Evolutionary conservation across 2,888 invertebrate genomes (phyloP).

Genomic region (Bugulina stolonifera): DNA sequence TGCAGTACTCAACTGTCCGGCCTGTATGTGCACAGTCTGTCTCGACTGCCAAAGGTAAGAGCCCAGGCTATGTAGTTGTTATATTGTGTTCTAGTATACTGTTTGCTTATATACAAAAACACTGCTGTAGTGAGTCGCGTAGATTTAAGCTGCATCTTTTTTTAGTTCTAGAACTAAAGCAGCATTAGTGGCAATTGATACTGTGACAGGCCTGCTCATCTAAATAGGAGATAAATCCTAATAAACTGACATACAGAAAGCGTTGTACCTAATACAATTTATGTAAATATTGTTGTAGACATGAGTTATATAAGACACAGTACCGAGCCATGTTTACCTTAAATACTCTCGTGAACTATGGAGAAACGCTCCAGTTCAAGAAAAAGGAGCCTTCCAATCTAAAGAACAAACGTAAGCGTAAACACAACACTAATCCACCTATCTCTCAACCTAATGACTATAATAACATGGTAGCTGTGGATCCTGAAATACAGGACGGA

Average conservation of each 20-base stretch:
- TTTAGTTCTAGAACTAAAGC: no score
- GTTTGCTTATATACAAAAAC: no score
- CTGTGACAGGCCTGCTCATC: no score
- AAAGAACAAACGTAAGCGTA: not conserved
- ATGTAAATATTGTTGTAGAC: no score
- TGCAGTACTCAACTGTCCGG: slow-evolving; percentile 60
- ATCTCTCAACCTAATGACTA: slow-evolving; percentile 5
- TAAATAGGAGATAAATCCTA: no score
- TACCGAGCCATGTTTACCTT: slow-evolving; percentile 62
- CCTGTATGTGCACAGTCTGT: slow-evolving; percentile 59
- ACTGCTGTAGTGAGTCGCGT: no score
- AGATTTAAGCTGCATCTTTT: no score
- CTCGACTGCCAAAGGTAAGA: slow-evolving; percentile 59
- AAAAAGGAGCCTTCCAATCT: not conserved
- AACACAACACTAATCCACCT: not conserved
- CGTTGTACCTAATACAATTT: no score
- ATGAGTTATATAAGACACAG: slow-evolving; percentile 57
- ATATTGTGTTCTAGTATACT: no score
- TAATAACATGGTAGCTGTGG: not conserved
- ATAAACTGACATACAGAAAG: no score
- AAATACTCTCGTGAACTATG: slow-evolving; percentile 56
- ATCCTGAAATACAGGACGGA: not conserved
- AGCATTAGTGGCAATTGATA: no score
- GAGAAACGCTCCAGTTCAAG: slow-evolving; percentile 39
- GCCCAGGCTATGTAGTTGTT: no score